Base-by-base conservation (phyloP, 2,797 vertebrate genomes). In the Epinephelus awoara region DNA sequence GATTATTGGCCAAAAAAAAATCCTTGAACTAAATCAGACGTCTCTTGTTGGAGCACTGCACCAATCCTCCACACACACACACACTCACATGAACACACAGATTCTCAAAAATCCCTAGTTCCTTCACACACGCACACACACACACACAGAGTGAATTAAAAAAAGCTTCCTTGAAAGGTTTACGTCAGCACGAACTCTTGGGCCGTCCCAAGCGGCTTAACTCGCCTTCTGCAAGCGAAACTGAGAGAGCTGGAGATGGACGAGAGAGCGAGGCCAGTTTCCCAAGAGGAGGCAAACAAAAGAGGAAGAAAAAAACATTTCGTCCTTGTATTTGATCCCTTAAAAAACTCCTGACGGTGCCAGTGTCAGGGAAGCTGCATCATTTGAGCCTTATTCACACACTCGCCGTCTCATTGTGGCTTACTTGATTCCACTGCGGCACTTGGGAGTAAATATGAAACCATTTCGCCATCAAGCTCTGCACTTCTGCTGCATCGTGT, bases 91-190 rank as follows among this genome's bases (percentile, higher is more conserved):
- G 27, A 29, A 51, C 3, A 27, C 38, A 51, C 13, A 68, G 34
- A 7, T 34, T 34, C 34, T 34, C 7, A 34, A 34, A 34, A 34
- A 34, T 7, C 34, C 34, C 34, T 34, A 34, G 34, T 34, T 34
- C 34, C 34, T 34, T 34, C 47, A 80, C 69, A 64, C 27, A 79
- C 38, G 51, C 64, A 80, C 34, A 34, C 29, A 29, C 29, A 34
- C 61, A 9, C 18, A 54, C 72, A 2, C 57, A 74, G 46, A 65
- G 52, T 50, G 72, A 87, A 80, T 79, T 77, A 82, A 74, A 85
- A 86, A 85, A 87, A 90, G 79, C 75, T 59, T 87, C 65, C 61
- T 75, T 89, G 80, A 92, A 93, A 92, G 92, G 86, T 91, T 92
- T 90, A 75, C 64, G 69, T 92, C 89, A 89, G 80, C 67, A 57